Percentiles rank a stretch among this genome's conserved stretches.
phyloP scores from a whole-genome alignment of 1,140 invertebrate genomes.

The Vanessa tameamea region DNA sequence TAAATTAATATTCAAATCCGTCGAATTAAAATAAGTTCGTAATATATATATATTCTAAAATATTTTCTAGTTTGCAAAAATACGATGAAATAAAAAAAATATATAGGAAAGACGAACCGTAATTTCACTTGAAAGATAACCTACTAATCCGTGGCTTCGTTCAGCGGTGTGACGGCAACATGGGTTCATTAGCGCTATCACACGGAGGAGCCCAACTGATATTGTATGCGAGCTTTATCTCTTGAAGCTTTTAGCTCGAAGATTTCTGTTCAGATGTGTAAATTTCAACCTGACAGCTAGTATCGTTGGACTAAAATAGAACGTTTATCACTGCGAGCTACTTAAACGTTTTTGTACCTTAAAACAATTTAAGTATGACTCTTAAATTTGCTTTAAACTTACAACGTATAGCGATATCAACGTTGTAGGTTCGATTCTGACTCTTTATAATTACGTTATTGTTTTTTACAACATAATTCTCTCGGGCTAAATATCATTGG shows the following conservation, averaged over 20 bases:
- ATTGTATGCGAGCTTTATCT: constrained; percentile 68
- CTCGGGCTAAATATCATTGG: no score
- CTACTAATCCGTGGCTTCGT: constrained; percentile 49
- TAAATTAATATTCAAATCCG: no score
- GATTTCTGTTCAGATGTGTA: constrained; percentile 62
- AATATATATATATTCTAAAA: no score
- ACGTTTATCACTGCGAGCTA: constrained; percentile 38
- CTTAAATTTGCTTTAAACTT: no score
- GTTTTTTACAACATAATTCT: no score
- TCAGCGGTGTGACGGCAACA: constrained; percentile 68
- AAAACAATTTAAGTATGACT: background rate
- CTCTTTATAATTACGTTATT: no score
- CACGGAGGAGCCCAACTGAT: constrained; percentile 47
- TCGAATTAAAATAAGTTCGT: no score
- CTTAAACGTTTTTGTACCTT: constrained; percentile 16
- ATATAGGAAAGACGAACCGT: background rate
- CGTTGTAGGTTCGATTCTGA: no score
- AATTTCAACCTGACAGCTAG: constrained; percentile 53
- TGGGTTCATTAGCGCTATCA: constrained; percentile 76
- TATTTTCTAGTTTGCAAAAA: background rate
- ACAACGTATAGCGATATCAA: no score
- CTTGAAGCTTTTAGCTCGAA: constrained; percentile 67
- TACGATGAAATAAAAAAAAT: background rate
- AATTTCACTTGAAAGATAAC: background rate
- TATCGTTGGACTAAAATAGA: constrained; percentile 49